Evolutionary conservation across 2,888 invertebrate species (phyloP).

Genomic region (Coenonympha glycerion): DNA sequence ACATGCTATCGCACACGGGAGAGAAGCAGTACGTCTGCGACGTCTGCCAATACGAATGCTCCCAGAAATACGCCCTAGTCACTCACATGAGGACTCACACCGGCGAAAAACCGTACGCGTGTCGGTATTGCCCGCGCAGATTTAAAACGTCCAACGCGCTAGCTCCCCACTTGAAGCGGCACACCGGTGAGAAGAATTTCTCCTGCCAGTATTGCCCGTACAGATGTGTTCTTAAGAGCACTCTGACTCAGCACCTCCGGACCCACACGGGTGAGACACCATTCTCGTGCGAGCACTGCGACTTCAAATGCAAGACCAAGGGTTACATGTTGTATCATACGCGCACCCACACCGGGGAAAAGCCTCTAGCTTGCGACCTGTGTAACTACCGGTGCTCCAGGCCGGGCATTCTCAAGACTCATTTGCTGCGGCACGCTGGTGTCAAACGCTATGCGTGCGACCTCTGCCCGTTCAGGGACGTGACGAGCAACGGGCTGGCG

Average conservation of each 20-base stretch:
- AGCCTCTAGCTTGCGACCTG: not conserved
- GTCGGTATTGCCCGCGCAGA: not conserved
- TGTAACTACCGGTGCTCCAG: not conserved
- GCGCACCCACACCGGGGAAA: not conserved
- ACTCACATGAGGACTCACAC: not conserved
- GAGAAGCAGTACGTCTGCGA: not conserved
- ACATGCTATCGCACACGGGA: not conserved
- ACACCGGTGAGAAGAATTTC: not conserved
- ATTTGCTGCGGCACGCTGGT: not conserved
- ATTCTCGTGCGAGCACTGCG: not conserved
- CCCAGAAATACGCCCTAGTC: not conserved
- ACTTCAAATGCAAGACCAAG: not conserved
- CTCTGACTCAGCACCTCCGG: not conserved
- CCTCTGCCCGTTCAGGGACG: not conserved
- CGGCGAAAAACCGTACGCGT: not conserved
- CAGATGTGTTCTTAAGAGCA: not conserved
- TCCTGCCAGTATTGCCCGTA: not conserved
- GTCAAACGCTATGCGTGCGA: not conserved
- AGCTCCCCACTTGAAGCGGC: not conserved
- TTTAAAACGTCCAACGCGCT: not conserved
- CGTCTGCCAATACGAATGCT: not conserved
- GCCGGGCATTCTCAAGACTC: not conserved
- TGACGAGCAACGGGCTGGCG: not conserved
- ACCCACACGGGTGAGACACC: not conserved
- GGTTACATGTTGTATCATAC: not conserved